phyloP scores from a whole-genome alignment of 23 tunicate species.

The Trididemnum clinides region DNA sequence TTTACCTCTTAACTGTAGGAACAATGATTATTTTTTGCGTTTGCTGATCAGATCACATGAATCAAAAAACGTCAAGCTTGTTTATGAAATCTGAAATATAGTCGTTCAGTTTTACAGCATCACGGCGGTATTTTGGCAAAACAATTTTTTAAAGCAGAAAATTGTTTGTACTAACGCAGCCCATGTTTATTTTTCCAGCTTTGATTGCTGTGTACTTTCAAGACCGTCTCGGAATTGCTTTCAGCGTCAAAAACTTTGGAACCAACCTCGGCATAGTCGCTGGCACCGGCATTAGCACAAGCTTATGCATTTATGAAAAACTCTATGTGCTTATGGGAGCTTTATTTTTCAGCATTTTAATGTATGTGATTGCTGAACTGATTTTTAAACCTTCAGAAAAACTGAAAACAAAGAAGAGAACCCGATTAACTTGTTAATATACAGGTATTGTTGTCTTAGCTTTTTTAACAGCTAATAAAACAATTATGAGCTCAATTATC shows the following conservation, averaged over 20 bases:
- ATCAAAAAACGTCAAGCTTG: no score
- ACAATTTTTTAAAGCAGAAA: no score
- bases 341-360: not conserved
- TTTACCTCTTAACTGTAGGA: no score
- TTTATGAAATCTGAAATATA: no score
- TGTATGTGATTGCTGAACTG: slow-evolving; percentile 47
- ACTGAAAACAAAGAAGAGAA: not conserved
- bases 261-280: slow-evolving; percentile 58
- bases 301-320: slow-evolving; percentile 42
- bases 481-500: no score
- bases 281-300: slow-evolving; percentile 54
- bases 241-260: slow-evolving; percentile 63
- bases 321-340: slow-evolving; percentile 30
- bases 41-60: no score
- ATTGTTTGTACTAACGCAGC: no score
- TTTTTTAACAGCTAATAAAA: not conserved
- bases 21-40: no score
- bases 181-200: slow-evolving; percentile 25
- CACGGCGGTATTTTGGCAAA: no score
- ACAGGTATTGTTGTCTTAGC: not conserved
- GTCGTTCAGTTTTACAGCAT: no score
- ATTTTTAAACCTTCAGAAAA: not conserved
- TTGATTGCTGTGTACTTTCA: slow-evolving; percentile 59
- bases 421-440: not conserved
- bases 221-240: slow-evolving; percentile 70